Evolutionary conservation across 2,797 vertebrate genomes (phyloP), one percentile per base, ranked within the genome.

Genomic region (Muraenolepis orangiensis): DNA sequence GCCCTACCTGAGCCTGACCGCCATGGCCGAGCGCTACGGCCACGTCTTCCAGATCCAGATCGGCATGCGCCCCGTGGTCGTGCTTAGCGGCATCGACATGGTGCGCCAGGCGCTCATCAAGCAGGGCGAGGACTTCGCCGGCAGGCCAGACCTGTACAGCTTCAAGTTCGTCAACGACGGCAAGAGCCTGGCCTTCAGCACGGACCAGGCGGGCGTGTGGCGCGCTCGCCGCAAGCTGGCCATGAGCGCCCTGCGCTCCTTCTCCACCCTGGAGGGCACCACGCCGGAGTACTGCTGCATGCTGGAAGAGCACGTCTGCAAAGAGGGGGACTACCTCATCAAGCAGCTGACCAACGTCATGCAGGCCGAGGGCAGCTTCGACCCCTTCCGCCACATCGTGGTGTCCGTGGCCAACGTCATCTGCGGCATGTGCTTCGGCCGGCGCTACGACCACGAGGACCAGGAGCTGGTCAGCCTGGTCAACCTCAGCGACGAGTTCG

Each of bases 401-500:
- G 90, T 98, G 69, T 98, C 97, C 0, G 97, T 96, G 72, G 92
- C 95, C 51, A 98, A 98, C 0, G 95, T 98, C 31, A 93, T 98
- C 84, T 96, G 95, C 0, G 95, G 95, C 70, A 96, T 98, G 57
- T 97, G 96, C 89, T 98, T 98, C 1, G 96, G 96, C 32, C 94
- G 84, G 4, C 95, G 95, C 28, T 96, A 98, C 0, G 85, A 86
- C 83, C 96, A 98, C 1, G 77, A 95, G 0, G 84, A 96, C 80
- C 80, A 94, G 70, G 95, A 96, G 78, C 92, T 99, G 66, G 14
- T 98, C 64, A 82, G 80, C 1, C 0, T 99, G 0, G 86, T 98
- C 34, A 89, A 91, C 81, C 1, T 97, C 61, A 89, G 16, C 10
- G 89, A 96, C 0, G 94, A 98, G 16, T 99, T 99, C 1, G 91